Conservation (phyloP, 2,888 invertebrate species). For the Leptura quadrifasciata region DNA sequence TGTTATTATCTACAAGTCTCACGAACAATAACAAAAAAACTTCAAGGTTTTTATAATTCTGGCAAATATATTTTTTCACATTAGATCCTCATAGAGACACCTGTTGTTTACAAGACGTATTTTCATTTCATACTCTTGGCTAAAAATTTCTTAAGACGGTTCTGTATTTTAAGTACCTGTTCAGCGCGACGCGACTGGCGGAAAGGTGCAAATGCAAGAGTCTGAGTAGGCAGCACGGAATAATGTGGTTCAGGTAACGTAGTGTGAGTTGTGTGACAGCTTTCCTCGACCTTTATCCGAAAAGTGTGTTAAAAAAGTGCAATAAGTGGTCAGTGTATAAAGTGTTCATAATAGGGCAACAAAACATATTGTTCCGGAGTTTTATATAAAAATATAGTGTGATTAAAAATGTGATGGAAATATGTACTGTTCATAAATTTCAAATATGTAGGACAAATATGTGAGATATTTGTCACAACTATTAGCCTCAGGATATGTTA, state of each 20-base stretch:
- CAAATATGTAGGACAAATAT: slow-evolving; percentile 33
- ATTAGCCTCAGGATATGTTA: slow-evolving; percentile 23
- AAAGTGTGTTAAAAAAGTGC: slow-evolving; percentile 1
- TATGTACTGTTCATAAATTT: slow-evolving; percentile 1
- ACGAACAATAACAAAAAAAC: no score
- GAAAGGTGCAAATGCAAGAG: slow-evolving; percentile 46
- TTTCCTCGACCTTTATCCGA: slow-evolving; percentile 23
- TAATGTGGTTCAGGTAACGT: slow-evolving; percentile 6
- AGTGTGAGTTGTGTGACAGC: slow-evolving; percentile 19
- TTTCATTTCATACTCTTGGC: neutral
- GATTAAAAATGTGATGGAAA: neutral
- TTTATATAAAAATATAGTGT: neutral
- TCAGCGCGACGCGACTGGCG: slow-evolving; percentile 47
- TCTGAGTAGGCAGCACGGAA: neutral
- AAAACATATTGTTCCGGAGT: neutral
- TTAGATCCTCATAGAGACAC: no score
- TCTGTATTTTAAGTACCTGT: slow-evolving; percentile 20
- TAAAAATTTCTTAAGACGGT: neutral
- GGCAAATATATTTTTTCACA: no score
- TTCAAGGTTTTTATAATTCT: no score
- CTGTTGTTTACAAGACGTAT: no score
- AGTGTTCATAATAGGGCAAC: neutral
- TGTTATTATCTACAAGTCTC: no score
- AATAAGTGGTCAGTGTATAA: slow-evolving; percentile 7
- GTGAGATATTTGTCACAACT: slow-evolving; percentile 7